Base-by-base conservation (phyloP, 2,113 vertebrate genomes). In the Guaruba guarouba region DNA sequence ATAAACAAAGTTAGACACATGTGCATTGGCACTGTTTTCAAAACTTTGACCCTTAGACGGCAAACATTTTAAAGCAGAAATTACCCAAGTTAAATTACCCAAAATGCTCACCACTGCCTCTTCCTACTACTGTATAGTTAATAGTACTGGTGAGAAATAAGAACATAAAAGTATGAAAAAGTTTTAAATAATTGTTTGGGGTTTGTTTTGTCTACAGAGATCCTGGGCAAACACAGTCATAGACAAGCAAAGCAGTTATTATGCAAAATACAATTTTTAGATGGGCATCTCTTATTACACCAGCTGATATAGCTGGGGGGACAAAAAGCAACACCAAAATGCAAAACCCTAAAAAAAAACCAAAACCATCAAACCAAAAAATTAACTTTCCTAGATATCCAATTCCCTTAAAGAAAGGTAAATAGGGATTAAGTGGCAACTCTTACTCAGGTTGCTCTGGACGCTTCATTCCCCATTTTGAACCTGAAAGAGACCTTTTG, bases 291-390 rank as follows among this genome's bases (percentile, higher is more conserved):
- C 81, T 73, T 29, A 73, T 25, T 41, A 88, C 33, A 64, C 4
- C 11, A 73, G 17, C 4, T 64, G 52, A 16, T 22, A 46, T 46
- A 46, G 46, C 20, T 46, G 46, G 46, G 20, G 17, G 12, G 28
- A 8, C 8, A 13, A 46, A 31, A 62, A 33, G 12, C 2, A 6
- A 18, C 11, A 55, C 10, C 54, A 55, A 55, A 55, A 55, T 11
- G 29, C 7, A 55, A 61, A 44, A 24, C 13, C 9, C n/a, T 7
- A 31, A 77, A 76, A 35, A 44, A n/a, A 1, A 0, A 1, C 3
- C 9, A 7, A 37, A 29, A 9, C 13, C 19, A 11, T 59, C 28
- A 61, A 52, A 28, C 10, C 7, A 62, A 41, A 14, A 57, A 80
- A 19, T 82, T 62, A 86, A 37, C 31, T 18, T 74, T 81, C 15